phyloP scores from a whole-genome alignment of 2,113 vertebrate genomes.

The Eulacestoma nigropectus region DNA sequence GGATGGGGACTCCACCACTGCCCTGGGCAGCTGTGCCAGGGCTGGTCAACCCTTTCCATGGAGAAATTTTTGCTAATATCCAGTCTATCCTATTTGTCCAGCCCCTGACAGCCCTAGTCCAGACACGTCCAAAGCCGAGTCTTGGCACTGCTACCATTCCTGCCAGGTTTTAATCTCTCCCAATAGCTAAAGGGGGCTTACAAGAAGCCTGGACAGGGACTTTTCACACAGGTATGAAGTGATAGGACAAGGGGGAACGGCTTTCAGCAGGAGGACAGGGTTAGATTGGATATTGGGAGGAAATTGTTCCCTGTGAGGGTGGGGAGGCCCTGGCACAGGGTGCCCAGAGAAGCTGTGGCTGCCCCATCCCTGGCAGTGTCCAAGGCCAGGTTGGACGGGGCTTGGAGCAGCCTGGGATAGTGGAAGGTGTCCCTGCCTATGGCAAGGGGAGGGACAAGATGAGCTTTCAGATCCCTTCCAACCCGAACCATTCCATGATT shows the following conservation, averaged over 20 bases:
- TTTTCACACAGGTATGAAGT: not conserved
- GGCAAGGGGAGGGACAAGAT: fast-evolving
- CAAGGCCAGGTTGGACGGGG: fast-evolving
- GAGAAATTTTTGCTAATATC: not conserved
- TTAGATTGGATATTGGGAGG: not conserved
- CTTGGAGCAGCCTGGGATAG: fast-evolving
- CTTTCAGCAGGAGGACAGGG: not conserved
- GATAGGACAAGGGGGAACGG: not conserved
- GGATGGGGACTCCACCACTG: too few species aligned
- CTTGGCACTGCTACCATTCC: too few species aligned
- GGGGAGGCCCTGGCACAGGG: fast-evolving
- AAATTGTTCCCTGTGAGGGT: not conserved
- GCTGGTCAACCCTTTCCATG: not conserved
- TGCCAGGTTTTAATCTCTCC: too few species aligned
- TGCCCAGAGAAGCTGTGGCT: not conserved
- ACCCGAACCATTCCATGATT: not conserved
- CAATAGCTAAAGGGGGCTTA: not conserved
- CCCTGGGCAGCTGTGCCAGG: not conserved
- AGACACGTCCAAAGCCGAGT: too few species aligned
- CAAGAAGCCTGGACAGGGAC: not conserved
- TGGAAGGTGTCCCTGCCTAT: not conserved
- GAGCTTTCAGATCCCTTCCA: not conserved
- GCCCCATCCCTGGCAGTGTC: not conserved
- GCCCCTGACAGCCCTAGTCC: too few species aligned
- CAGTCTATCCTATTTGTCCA: not conserved